Base-by-base conservation (phyloP, 2,113 vertebrate genomes). In the Proteles cristata region DNA sequence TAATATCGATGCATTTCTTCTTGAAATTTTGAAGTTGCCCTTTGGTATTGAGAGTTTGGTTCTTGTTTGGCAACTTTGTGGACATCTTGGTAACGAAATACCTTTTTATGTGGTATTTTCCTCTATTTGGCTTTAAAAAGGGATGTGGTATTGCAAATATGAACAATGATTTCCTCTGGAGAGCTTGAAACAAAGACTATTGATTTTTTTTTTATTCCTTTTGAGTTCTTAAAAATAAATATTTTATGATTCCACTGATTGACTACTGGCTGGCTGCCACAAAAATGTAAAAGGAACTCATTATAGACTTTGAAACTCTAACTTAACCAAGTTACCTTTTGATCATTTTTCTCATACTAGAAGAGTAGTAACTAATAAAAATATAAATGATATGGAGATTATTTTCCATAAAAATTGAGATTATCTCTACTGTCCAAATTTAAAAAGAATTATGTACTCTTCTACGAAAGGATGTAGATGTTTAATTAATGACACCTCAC, bases 141-240 rank as follows among this genome's bases (percentile, higher is more conserved):
- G 50, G 21, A 90, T 74, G 17, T 80, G 19, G 1, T 74, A 68
- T 90, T 81, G 2, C 31, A 86, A 33, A 88, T 84, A 43, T 31
- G 7, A 3, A 33, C 68, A 79, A 84, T 73, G 3, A 76, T 80
- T 96, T 92, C 45, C 8, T 84, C 35, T 79, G 11, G 25, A 73
- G 48, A 79, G 0, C 19, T 84, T 76, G 33, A 91, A 82, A 91
- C 26, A 94, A 66, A 71, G 1, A 45, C 17, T 88, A 69, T 63
- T 94, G 16, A 84, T 58, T 81, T 92, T 91, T 63, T 63, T n/a
- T 25, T 50, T 87, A 50, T 74, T 43, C 10, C 9, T 58, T 58
- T 93, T 28, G 28, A 69, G 7, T 82, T 95, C 39, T 74, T 87
- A 43, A 83, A 97, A 87, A 77, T 89, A 93, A 65, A 35, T 55